A percentile compares a stretch with the other conserved stretches of the same genome.
Conservation (phyloP, 1,140 invertebrate species). For the Oreohelix idahoensis region DNA sequence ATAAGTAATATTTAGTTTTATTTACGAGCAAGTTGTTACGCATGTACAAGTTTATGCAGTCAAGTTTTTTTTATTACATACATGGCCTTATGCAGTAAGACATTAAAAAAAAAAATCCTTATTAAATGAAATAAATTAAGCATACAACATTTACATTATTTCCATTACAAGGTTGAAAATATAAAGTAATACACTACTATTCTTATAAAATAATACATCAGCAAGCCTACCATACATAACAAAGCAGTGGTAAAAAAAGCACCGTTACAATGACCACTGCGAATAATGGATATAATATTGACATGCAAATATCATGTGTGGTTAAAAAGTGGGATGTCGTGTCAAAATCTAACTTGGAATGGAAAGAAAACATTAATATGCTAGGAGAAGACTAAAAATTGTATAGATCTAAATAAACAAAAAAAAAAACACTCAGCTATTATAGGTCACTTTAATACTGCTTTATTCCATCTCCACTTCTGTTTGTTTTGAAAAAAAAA, state of each 20-base stretch:
- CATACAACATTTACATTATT: conserved; percentile 8
- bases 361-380: background rate
- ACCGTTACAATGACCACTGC: background rate
- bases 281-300: background rate
- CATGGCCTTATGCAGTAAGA: background rate
- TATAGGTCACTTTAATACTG: too few relatives aligned
- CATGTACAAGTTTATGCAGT: background rate
- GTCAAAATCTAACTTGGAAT: background rate
- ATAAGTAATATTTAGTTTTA: background rate
- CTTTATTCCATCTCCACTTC: too few relatives aligned
- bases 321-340: background rate
- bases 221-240: background rate
- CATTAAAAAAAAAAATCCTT: background rate
- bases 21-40: background rate
- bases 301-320: background rate
- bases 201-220: background rate
- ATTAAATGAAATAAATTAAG: conserved; percentile 4
- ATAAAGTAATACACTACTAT: background rate
- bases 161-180: background rate
- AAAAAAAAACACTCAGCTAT: too few relatives aligned
- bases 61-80: background rate
- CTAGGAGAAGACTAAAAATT: too few relatives aligned
- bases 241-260: background rate
- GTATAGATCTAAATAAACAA: too few relatives aligned
- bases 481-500: too few relatives aligned